phyloP scores from a whole-genome alignment of 2,797 vertebrate genomes.

The Jordanella pulchra region DNA sequence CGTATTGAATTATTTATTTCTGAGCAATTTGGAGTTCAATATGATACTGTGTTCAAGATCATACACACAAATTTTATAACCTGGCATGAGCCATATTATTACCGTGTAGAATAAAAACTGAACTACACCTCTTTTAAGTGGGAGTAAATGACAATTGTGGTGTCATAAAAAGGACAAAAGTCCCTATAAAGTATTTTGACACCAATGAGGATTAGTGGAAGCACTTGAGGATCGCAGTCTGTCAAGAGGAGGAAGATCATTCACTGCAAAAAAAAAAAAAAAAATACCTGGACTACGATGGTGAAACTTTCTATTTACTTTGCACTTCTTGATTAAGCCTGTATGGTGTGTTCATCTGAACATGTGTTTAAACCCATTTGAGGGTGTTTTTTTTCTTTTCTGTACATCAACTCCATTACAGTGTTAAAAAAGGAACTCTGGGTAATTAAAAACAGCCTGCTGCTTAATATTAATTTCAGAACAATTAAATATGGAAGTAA shows the following conservation, averaged over 20 bases:
- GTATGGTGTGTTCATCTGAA: too few species aligned
- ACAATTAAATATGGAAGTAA: background rate
- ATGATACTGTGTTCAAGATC: too few species aligned
- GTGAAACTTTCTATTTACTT: background rate
- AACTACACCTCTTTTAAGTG: conserved; percentile 19
- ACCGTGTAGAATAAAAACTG: too few species aligned
- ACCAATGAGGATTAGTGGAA: background rate
- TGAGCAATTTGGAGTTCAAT: too few species aligned
- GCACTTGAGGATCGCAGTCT: background rate
- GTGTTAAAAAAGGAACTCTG: background rate
- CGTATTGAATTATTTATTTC: too few species aligned
- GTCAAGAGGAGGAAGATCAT: background rate
- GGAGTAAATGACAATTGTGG: background rate
- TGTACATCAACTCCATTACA: background rate
- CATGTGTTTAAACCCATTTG: too few species aligned
- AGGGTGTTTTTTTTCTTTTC: too few species aligned
- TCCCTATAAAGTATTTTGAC: background rate
- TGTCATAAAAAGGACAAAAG: background rate
- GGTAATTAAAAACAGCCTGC: background rate
- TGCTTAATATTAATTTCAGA: conserved; percentile 6
- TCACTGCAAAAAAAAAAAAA: background rate
- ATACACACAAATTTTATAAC: too few species aligned
- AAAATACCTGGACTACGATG: background rate
- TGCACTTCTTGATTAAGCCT: background rate
- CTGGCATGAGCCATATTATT: too few species aligned